These are phyloP conservation scores for Prolemur simus DNA, from an alignment of 2,113 vertebrate genomes.

Conservation along the genomic window DNA sequence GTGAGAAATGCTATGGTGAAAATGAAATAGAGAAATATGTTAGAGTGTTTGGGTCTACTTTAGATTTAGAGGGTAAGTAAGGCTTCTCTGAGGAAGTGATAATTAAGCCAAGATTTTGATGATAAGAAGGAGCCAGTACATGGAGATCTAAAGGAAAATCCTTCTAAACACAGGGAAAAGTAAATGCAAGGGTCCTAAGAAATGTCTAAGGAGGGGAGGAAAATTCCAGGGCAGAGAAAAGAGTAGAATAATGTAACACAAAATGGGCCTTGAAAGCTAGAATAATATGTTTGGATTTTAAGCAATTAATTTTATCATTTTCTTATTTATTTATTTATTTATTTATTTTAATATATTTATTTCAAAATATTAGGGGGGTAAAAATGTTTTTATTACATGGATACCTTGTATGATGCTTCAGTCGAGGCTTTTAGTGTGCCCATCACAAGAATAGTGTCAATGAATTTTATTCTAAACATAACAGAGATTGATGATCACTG, in stretches of 20 bases:
- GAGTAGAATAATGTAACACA: neutral
- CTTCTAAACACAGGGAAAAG: neutral
- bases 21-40: neutral
- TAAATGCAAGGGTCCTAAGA: neutral
- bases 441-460: neutral
- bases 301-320: slow-evolving; percentile 14
- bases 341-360: too few species aligned
- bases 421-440: too few species aligned
- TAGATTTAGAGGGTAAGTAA: neutral
- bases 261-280: slow-evolving; percentile 1
- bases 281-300: slow-evolving; percentile 12
- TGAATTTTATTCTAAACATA: slow-evolving; percentile 35
- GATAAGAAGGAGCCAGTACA: neutral
- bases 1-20: neutral
- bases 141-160: neutral
- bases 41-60: neutral
- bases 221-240: neutral
- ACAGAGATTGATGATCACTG: neutral
- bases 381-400: too few species aligned
- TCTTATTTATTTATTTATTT: too few species aligned
- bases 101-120: neutral
- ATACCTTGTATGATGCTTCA: too few species aligned
- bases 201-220: neutral
- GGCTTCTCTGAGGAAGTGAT: neutral
- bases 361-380: too few species aligned